Evolutionary conservation across 1,140 invertebrate species (phyloP).

Genomic region (Panulirus ornatus): DNA sequence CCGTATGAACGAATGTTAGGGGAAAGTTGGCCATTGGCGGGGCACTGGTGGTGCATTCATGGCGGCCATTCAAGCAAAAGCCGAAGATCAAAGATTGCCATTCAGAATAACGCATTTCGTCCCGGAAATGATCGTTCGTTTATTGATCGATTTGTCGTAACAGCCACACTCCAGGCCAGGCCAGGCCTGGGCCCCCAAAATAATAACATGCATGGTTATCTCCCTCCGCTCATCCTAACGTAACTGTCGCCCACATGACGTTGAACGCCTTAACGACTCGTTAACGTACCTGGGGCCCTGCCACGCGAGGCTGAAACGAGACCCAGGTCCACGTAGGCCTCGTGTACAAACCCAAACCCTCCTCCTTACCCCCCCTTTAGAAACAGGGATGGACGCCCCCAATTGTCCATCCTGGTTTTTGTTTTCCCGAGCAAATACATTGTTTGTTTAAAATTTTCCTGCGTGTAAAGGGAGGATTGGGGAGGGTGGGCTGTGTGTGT

Average conservation of each 20-base stretch:
- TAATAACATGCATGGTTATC: conserved; percentile 7
- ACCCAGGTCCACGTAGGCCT: no score
- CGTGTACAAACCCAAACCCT: not conserved
- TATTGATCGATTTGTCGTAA: not conserved
- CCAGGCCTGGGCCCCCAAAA: not conserved
- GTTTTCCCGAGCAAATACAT: conserved; percentile 67
- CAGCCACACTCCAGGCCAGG: not conserved
- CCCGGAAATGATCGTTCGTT: conserved; percentile 25
- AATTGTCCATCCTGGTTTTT: conserved; percentile 50
- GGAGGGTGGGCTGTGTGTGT: not conserved
- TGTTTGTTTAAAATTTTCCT: conserved; percentile 69
- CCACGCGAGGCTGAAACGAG: no score
- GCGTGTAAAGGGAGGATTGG: not conserved
- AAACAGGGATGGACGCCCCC: conserved; percentile 8
- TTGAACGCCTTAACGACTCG: no score
- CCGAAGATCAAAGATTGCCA: conserved; percentile 36
- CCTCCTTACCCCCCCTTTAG: not conserved
- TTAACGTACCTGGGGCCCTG: no score
- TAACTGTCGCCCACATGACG: no score
- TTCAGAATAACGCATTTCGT: conserved; percentile 54
- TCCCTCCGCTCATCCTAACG: not conserved
- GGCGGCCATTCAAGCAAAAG: conserved; percentile 36
- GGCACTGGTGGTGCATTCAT: conserved; percentile 30
- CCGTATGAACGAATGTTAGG: no score
- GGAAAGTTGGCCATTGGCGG: not conserved